Conservation (phyloP, 1,140 invertebrate genomes). For the Rhopalosiphum padi region DNA sequence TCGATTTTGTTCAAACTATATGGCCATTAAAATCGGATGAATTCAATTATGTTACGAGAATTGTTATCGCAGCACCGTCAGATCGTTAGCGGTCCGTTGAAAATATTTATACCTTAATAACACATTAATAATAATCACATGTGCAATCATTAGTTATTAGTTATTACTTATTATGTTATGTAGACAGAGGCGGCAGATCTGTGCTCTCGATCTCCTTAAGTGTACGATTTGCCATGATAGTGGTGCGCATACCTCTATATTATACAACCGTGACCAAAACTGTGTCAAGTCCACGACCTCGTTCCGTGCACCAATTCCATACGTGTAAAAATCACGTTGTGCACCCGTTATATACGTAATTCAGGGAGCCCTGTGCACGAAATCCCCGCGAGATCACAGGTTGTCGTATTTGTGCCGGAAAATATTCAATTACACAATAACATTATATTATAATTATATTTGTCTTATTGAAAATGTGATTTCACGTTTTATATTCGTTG, state of each 20-base stretch:
- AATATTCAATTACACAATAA: neutral
- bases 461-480: neutral
- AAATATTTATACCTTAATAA: neutral
- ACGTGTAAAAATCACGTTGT: constrained; percentile 2
- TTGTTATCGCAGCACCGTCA: neutral
- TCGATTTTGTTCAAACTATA: neutral
- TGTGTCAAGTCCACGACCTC: constrained; percentile 48
- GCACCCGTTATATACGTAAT: neutral
- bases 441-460: neutral
- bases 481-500: neutral
- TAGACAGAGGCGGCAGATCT: neutral
- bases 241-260: neutral
- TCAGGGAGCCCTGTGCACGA: neutral
- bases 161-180: neutral
- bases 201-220: neutral
- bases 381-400: neutral
- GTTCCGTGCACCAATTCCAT: neutral
- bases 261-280: constrained; percentile 20
- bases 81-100: neutral
- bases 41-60: neutral
- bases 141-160: neutral
- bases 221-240: neutral
- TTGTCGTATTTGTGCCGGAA: neutral
- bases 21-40: neutral
- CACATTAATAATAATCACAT: neutral